A percentile compares a stretch with the other conserved stretches of the same genome.
Evolutionary conservation across 2,797 vertebrate species (phyloP).

Genomic region (Darevskia nairensis): DNA sequence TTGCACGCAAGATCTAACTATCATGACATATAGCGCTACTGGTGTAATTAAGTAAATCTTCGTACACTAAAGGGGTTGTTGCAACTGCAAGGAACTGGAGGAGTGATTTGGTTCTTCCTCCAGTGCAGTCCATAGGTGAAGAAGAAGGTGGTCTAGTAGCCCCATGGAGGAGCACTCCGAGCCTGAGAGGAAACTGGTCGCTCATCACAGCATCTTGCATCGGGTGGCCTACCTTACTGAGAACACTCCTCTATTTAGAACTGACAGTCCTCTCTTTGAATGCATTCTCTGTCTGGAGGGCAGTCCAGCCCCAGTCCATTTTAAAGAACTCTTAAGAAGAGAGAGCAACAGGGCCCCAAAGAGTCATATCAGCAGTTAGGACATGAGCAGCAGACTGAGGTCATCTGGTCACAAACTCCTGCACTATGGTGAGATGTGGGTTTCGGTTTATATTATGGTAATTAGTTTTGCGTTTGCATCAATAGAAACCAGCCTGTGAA

Average conservation of each 20-base stretch:
- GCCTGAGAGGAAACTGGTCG: background rate
- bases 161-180: background rate
- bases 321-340: background rate
- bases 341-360: background rate
- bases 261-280: too few species aligned
- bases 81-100: background rate
- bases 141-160: background rate
- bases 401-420: background rate
- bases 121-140: background rate
- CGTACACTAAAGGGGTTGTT: background rate
- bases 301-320: background rate
- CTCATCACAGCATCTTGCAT: background rate
- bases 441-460: background rate
- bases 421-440: background rate
- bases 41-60: background rate
- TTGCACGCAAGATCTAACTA: background rate
- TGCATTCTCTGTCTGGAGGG: background rate
- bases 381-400: too few species aligned
- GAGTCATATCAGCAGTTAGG: too few species aligned
- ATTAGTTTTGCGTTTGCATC: background rate
- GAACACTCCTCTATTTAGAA: too few species aligned
- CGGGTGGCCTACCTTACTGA: background rate
- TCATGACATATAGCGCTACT: background rate
- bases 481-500: background rate
- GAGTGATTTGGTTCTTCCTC: background rate